Conservation (phyloP, 2,888 invertebrate species). For the Alloscopus bannaensis region DNA sequence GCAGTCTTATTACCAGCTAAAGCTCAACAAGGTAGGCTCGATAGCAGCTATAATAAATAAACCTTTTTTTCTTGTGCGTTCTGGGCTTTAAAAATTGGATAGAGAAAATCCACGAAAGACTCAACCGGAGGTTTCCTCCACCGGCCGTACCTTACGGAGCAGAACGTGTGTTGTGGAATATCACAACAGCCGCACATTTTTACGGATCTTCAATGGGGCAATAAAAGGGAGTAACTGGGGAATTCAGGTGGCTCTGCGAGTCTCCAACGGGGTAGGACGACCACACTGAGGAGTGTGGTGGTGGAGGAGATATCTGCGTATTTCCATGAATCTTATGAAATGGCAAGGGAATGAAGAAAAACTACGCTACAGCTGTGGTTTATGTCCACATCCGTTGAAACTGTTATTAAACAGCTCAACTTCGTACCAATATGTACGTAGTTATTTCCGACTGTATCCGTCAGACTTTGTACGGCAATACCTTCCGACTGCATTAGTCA, state of each 20-base stretch:
- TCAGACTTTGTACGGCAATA: no score
- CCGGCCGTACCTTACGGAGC: not conserved
- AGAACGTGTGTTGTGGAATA: constrained; percentile 22
- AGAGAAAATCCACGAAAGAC: constrained; percentile 44
- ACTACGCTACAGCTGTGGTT: no score
- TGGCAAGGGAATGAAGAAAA: constrained; percentile 55
- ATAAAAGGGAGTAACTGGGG: constrained; percentile 54
- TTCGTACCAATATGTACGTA: no score
- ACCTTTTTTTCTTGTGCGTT: constrained; percentile 19
- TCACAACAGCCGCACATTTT: constrained; percentile 40
- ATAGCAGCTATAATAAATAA: constrained; percentile 49
- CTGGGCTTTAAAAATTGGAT: constrained; percentile 28
- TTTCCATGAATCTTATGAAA: constrained; percentile 46
- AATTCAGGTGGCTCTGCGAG: constrained; percentile 60
- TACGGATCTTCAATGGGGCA: constrained; percentile 58
- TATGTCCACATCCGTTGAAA: not conserved
- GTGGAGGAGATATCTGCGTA: constrained; percentile 41
- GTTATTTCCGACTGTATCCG: no score
- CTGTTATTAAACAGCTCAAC: not conserved
- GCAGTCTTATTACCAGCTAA: no score
- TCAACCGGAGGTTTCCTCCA: constrained; percentile 31
- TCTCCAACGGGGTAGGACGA: no score
- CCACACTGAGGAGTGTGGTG: no score
- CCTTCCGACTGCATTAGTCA: no score
- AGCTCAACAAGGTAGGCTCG: no score